A percentile compares a stretch with the other conserved stretches of the same genome.
Conservation (phyloP, 2,113 vertebrate species). For the Gnathonemus longibarbis region DNA sequence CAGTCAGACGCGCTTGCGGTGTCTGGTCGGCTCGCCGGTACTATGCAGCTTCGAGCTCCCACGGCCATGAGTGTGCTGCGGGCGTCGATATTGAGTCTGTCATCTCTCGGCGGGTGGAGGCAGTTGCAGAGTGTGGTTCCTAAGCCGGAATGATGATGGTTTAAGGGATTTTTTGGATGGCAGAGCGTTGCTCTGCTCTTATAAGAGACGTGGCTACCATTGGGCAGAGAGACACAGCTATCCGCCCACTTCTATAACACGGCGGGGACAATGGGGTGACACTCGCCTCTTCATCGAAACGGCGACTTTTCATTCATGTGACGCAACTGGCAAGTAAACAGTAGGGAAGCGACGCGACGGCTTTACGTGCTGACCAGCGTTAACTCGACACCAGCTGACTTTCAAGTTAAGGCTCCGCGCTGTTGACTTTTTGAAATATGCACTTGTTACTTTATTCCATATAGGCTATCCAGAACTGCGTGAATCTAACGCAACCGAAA, state of each 20-base stretch:
- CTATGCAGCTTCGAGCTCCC: conserved; percentile 61
- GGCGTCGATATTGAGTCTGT: conserved; percentile 63
- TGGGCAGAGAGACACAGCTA: conserved; percentile 59
- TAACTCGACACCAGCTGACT: not conserved
- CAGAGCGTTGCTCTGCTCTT: conserved; percentile 58
- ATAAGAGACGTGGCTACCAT: conserved; percentile 59
- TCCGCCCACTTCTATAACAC: conserved; percentile 58
- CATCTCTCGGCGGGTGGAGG: conserved; percentile 68
- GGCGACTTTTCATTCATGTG: conserved; percentile 52
- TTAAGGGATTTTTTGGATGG: conserved; percentile 63
- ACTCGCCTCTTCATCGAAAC: conserved; percentile 36
- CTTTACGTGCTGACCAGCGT: not conserved
- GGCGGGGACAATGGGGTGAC: conserved; percentile 52
- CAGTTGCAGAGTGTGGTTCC: conserved; percentile 55
- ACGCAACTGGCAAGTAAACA: conserved; percentile 45
- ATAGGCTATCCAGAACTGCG: not conserved
- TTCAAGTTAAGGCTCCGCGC: not conserved
- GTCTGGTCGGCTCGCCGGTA: conserved; percentile 53
- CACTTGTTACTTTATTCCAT: not conserved
- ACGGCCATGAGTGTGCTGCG: conserved; percentile 57
- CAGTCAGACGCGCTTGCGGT: conserved; percentile 45
- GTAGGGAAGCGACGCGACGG: conserved; percentile 10
- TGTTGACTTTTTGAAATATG: not conserved
- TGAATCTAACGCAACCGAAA: not conserved
- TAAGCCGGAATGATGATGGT: conserved; percentile 61